Base-by-base conservation (phyloP, 2,797 vertebrate species). In the Sandelia bainsii region DNA sequence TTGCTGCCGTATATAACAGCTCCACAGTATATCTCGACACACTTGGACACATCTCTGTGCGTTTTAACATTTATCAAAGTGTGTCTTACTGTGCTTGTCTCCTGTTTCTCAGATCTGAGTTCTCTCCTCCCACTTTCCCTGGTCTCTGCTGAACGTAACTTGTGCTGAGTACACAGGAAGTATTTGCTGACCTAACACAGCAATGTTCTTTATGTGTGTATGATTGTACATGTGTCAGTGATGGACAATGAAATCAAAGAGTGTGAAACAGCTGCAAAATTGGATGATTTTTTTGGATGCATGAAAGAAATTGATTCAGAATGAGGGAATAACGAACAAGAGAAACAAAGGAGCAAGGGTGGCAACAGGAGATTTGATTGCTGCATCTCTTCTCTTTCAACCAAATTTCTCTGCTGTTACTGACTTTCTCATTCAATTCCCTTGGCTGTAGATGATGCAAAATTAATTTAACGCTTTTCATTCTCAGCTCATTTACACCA, bases 401-500 rank as follows among this genome's bases (percentile, higher is more conserved):
- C 53, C 5, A 61, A 59, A 80, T 61, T 40, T 48, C 46, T 52
- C 10, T 56, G 45, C 10, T 1, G 3, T 58, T 67, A 29, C 5
- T 16, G 11, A 45, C 54, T 71, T 64, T 65, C 42, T 72, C 53
- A 39, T 57, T 74, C 25, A 53, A 27, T 48, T 81, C 67, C 65
- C 70, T 16, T 13, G 56, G 12, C 63, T 53, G 8, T 45, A 29
- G 37, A 66, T n/a, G 61, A 65, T 50, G 46, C 56, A 80, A 79
- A 87, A 79, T 77, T 29, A 69, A 89, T 79, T 80, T 32, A 63
- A 34, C 8, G 1, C 60, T 62, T 83, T 88, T 80, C 74, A 82
- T 73, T 76, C 78, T 59, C 51, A 58, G 46, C 76, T 87, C 78
- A 72, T 81, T 83, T 80, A 59, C 56, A 82, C 77, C 72, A 83